These are phyloP conservation scores for Salvelinus sp. DNA, from an alignment of 2,113 vertebrate species.

Conservation along the genomic window DNA sequence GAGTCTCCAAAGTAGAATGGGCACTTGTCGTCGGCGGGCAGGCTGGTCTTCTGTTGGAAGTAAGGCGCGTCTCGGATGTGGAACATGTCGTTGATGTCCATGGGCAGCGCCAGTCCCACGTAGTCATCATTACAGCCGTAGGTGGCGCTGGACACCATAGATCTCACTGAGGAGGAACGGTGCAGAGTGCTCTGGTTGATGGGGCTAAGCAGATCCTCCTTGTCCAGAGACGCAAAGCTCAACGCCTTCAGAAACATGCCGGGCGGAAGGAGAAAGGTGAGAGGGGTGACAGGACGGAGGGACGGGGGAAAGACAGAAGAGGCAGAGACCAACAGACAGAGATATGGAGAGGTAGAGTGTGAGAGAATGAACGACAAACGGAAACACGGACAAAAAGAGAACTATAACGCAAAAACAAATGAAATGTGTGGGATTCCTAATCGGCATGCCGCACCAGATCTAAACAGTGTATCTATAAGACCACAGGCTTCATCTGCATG, in stretches of 20 bases:
- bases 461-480: too few relatives aligned
- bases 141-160: slow-evolving; percentile 93
- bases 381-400: too few relatives aligned
- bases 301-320: background rate
- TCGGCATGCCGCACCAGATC: too few relatives aligned
- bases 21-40: slow-evolving; percentile 74
- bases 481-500: too few relatives aligned
- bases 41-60: slow-evolving; percentile 90
- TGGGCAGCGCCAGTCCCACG: slow-evolving; percentile 90
- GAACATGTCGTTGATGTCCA: slow-evolving; percentile 95
- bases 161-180: slow-evolving; percentile 94
- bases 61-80: slow-evolving; percentile 91
- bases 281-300: slow-evolving; percentile 6
- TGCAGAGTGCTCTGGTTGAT: slow-evolving; percentile 98
- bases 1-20: slow-evolving; percentile 81
- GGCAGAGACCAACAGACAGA: background rate
- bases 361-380: too few relatives aligned
- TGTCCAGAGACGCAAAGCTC: slow-evolving; percentile 97
- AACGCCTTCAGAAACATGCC: slow-evolving; percentile 96
- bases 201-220: slow-evolving; percentile 95
- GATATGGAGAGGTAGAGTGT: too few relatives aligned
- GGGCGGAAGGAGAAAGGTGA: slow-evolving; percentile 46
- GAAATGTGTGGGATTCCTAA: too few relatives aligned
- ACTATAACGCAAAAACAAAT: too few relatives aligned
- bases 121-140: slow-evolving; percentile 92